Evolutionary conservation across 2,113 vertebrate species (phyloP).

Genomic region (Syngnathus typhle): DNA sequence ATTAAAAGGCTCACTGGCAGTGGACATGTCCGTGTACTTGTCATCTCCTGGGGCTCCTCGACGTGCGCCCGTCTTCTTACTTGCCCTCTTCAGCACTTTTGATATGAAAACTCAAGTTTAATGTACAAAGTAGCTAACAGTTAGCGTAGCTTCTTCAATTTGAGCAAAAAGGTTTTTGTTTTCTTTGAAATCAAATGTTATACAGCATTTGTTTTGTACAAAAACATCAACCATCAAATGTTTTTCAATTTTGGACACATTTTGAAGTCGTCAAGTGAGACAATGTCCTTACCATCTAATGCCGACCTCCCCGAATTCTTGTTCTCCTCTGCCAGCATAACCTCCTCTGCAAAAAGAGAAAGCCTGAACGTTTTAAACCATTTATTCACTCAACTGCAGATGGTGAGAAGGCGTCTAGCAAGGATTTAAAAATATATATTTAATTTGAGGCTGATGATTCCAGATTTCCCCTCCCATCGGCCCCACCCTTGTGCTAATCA

Average conservation of each 20-base stretch:
- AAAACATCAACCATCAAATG: too few relatives aligned
- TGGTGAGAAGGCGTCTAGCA: neutral
- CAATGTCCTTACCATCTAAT: constrained; percentile 83
- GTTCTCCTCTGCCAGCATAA: constrained; percentile 98
- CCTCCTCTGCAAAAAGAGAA: constrained; percentile 81
- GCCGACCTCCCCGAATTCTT: constrained; percentile 93
- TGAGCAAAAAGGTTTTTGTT: too few relatives aligned
- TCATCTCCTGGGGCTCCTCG: constrained; percentile 86
- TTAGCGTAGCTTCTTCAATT: neutral
- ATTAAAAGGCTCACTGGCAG: constrained; percentile 74
- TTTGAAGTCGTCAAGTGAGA: neutral
- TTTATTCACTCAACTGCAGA: neutral
- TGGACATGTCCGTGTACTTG: constrained; percentile 85
- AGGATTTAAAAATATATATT: neutral
- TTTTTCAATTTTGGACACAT: too few relatives aligned
- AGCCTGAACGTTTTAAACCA: constrained; percentile 24
- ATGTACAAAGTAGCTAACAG: neutral
- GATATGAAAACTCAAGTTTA: constrained; percentile 1
- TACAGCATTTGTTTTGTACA: too few relatives aligned
- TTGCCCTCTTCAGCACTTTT: constrained; percentile 89
- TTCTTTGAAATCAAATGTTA: too few relatives aligned
- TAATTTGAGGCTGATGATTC: too few relatives aligned
- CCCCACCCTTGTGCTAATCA: too few relatives aligned
- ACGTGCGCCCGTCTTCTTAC: constrained; percentile 90
- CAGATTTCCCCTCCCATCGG: too few relatives aligned